Base-by-base conservation (phyloP, 2,888 invertebrate species). In the Stomorhina lunata region DNA sequence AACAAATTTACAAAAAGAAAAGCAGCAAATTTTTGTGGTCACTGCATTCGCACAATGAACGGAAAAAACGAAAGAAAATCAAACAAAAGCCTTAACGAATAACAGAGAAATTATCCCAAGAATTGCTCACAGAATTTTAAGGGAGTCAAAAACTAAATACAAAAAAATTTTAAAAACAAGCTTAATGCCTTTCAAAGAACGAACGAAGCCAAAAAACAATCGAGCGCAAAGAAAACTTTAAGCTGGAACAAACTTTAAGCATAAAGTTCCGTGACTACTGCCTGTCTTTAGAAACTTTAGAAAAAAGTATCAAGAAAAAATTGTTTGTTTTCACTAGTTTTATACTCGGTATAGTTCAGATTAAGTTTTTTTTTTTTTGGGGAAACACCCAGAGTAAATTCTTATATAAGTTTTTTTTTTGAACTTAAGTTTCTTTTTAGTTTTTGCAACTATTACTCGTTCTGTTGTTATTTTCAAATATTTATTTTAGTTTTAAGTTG, bases 401-500 rank as follows among this genome's bases (percentile, higher is more conserved):
- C n/a, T n/a, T n/a, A n/a, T n/a, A n/a, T n/a, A n/a, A n/a, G n/a
- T n/a, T n/a, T n/a, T 53, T 10, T 53, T 27, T 53, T 0, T 27
- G n/a, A n/a, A n/a, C 6, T 53, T 53, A 12, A 15, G n/a, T n/a
- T n/a, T 5, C 15, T 43, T n/a, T 7, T 57, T 53, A n/a, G 25
- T 37, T 37, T 40, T 43, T 32, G 20, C 22, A 37, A 17, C 10
- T 43, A 12, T 25, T 53, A 27, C 45, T 57, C n/a, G n/a, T n/a
- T 20, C 65, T 73, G 63, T 53, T 37, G 37, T 25, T 55, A 27
- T 73, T 73, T 53, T 43, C 53, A 73, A 73, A 73, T 73, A 55
- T 63, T 73, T 73, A 53, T 73, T 73, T 65, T 40, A 40, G 61
- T 43, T 63, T 7, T 22, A 53, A 43, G 73, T 73, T 63, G n/a